These are phyloP conservation scores for Drosophila willistoni DNA, from an alignment of 1,140 invertebrate genomes.

Conservation along the genomic window DNA sequence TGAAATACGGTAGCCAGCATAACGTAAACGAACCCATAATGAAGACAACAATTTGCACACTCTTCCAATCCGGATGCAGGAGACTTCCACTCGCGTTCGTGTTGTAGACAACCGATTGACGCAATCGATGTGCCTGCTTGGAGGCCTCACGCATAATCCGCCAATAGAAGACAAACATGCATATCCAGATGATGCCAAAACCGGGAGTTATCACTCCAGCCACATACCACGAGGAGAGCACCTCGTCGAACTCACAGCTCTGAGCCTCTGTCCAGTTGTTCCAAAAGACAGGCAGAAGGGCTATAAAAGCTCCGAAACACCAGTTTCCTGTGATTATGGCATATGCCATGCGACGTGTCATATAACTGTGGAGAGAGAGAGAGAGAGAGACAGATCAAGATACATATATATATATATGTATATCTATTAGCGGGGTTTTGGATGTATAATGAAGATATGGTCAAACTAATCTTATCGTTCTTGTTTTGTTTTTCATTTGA, in stretches of 20 bases:
- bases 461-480: too few species aligned
- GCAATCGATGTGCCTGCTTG: slow-evolving; percentile 87
- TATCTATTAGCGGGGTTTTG: too few species aligned
- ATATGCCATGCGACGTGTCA: slow-evolving; percentile 86
- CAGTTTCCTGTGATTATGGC: slow-evolving; percentile 87
- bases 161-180: slow-evolving; percentile 89
- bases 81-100: slow-evolving; percentile 83
- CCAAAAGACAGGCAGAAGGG: slow-evolving; percentile 88
- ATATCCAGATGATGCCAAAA: slow-evolving; percentile 88
- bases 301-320: slow-evolving; percentile 86
- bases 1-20: slow-evolving; percentile 90
- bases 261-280: slow-evolving; percentile 86
- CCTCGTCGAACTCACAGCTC: slow-evolving; percentile 84
- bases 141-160: slow-evolving; percentile 89
- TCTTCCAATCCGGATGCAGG: slow-evolving; percentile 87
- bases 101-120: slow-evolving; percentile 75
- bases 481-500: too few species aligned
- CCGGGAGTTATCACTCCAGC: slow-evolving; percentile 87
- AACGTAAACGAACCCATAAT: slow-evolving; percentile 90
- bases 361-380: slow-evolving; percentile 58
- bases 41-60: slow-evolving; percentile 89
- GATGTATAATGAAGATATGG: too few species aligned
- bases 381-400: not conserved
- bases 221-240: slow-evolving; percentile 84
- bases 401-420: too few species aligned